Conservation (phyloP, 2,888 invertebrate genomes). For the Capitulum mitella region DNA sequence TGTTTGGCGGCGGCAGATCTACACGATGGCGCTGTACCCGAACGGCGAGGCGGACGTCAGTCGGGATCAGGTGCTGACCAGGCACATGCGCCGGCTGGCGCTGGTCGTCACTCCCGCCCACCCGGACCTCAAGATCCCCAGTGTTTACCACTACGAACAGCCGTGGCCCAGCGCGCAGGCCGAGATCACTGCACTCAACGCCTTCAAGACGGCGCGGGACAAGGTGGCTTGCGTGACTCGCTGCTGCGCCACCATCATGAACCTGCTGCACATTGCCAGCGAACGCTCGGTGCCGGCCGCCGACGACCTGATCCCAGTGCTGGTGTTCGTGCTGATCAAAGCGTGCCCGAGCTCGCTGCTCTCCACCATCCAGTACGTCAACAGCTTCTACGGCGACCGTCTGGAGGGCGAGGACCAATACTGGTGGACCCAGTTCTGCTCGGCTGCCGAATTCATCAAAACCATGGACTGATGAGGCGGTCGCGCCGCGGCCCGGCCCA, state of each 20-base stretch:
- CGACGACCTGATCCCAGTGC: constrained; percentile 92
- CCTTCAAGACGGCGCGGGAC: constrained; percentile 82
- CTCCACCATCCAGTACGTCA: constrained; percentile 92
- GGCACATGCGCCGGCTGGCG: constrained; percentile 78
- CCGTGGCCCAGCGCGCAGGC: constrained; percentile 92
- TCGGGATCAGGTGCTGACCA: constrained; percentile 80
- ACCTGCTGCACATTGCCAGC: constrained; percentile 72
- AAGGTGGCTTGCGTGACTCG: constrained; percentile 75
- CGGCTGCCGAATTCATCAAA: constrained; percentile 95
- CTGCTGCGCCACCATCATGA: constrained; percentile 89
- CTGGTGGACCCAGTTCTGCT: constrained; percentile 98
- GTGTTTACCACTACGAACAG: constrained; percentile 74
- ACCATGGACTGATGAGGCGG: constrained; percentile 69
- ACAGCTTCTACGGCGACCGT: constrained; percentile 76
- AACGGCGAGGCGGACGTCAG: constrained; percentile 93
- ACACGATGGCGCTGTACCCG: constrained; percentile 88
- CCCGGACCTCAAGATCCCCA: constrained; percentile 70
- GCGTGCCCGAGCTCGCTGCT: constrained; percentile 89
- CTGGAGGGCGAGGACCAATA: constrained; percentile 86
- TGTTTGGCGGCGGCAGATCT: no score
- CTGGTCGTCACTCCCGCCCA: constrained; percentile 67
- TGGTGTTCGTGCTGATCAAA: constrained; percentile 92
- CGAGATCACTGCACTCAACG: constrained; percentile 76
- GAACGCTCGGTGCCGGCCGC: constrained; percentile 67
- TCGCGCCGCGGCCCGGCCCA: constrained; percentile 2